Evolutionary conservation across 1,140 invertebrate species (phyloP), one percentile per base, ranked within the genome.

Genomic region (Conus ventricosus): DNA sequence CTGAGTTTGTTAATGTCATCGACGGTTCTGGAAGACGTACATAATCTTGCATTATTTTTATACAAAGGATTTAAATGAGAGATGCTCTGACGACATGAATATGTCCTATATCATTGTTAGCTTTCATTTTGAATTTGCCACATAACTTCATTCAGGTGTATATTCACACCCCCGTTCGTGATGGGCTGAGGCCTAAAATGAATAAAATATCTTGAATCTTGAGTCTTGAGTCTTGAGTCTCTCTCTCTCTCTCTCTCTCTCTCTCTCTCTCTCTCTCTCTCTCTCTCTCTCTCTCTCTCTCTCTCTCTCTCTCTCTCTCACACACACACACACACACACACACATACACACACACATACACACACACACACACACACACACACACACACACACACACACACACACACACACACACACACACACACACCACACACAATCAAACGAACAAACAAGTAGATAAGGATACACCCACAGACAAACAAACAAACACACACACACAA

Each of bases 321-420:
- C 27, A 71, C 71, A 71, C 63, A 85, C 60, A 85, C 55, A 85
- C 60, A 60, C 57, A 60, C 57, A 60, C 4, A 60, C 57, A 60
- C 57, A 60, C 57, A 4, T 4, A 60, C 57, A 60, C 57, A 85
- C 25, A 71, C 5, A 85, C 17, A 81, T 27, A 81, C 78, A 81
- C 78, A 6, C 78, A 81, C 78, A 81, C 5, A 81, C 78, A 51
- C 4, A 20, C 57, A 85, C 4, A 71, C 57, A 71, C 4, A 71
- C 84, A 85, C 4, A 25, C 60, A 85, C 6, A 71, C 78, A 80
- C 78, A 27, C 78, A 71, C 67, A 71, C 63, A 71, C 67, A 71
- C 63, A 85, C 60, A 85, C 55, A 85, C 60, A 57, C 55, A 57
- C 55, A 57, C 55, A 57, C 55, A 57, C 55, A 57, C 55, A 57